Percentiles rank a stretch among this genome's conserved stretches.
These are phyloP conservation scores for Microchrysa polita DNA, from an alignment of 2,888 invertebrate genomes.

Conservation along the genomic window DNA sequence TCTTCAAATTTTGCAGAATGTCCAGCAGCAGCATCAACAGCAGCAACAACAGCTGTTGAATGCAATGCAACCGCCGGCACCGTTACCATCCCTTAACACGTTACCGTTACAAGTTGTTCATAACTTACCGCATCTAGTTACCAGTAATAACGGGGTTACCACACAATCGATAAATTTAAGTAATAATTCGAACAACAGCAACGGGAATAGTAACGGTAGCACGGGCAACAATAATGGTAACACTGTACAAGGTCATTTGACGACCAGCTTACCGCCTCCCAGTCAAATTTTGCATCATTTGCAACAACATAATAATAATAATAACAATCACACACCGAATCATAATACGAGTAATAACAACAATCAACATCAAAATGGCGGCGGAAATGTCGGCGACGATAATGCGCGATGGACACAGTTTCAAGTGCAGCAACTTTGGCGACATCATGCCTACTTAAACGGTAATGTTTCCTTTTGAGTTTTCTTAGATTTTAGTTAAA, in stretches of 20 bases:
- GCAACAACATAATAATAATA: constrained; percentile 58
- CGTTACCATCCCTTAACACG: constrained; percentile 61
- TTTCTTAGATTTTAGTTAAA: too few relatives aligned
- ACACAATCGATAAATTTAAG: constrained; percentile 49
- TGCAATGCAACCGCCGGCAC: constrained; percentile 57
- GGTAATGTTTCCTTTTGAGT: too few relatives aligned
- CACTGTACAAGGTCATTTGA: constrained; percentile 54
- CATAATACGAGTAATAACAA: constrained; percentile 42
- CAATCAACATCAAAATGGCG: constrained; percentile 45
- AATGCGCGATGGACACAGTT: constrained; percentile 65
- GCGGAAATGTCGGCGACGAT: constrained; percentile 56
- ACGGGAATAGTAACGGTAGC: constrained; percentile 47
- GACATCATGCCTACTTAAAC: constrained; percentile 64
- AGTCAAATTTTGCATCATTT: constrained; percentile 63
- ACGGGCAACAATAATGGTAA: constrained; percentile 49
- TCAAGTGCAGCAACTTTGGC: constrained; percentile 65
- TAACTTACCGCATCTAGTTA: constrained; percentile 61
- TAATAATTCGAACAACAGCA: constrained; percentile 44
- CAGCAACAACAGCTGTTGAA: constrained; percentile 59
- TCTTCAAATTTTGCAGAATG: constrained; percentile 54
- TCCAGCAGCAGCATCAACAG: constrained; percentile 55
- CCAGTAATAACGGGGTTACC: constrained; percentile 51
- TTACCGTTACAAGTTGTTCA: constrained; percentile 63
- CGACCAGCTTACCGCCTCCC: constrained; percentile 58
- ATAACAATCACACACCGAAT: constrained; percentile 49